Conservation (phyloP, 2,797 vertebrate species). For the Stomatorhinus walkeri region DNA sequence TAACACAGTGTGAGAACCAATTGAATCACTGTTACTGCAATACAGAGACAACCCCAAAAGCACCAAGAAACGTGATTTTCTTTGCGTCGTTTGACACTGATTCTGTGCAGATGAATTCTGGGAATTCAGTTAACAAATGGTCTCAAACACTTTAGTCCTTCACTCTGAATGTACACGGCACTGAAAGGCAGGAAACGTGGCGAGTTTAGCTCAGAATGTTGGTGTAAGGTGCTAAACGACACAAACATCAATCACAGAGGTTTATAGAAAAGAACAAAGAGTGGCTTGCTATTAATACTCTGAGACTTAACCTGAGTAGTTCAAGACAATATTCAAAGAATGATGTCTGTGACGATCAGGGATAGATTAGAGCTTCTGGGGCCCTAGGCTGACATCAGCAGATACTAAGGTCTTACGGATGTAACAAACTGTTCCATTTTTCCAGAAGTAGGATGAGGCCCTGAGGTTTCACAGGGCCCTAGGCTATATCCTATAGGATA, state of each 20-base stretch:
- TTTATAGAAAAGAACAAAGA: background rate
- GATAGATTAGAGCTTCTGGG: background rate
- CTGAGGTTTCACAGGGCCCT: background rate
- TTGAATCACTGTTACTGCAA: constrained; percentile 2
- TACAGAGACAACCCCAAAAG: background rate
- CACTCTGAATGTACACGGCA: background rate
- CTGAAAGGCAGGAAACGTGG: background rate
- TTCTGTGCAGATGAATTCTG: background rate
- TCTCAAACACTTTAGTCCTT: background rate
- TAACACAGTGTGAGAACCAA: background rate
- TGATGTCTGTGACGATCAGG: background rate
- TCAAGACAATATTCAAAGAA: background rate
- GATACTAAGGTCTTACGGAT: background rate
- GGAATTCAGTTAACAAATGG: background rate
- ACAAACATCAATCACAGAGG: background rate
- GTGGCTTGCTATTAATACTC: background rate
- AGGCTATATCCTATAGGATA: background rate
- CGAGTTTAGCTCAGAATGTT: background rate
- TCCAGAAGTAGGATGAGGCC: background rate
- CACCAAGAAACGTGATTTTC: background rate
- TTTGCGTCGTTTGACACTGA: background rate
- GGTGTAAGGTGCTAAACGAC: background rate
- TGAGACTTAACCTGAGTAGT: background rate
- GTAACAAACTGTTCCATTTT: background rate
- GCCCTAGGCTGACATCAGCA: background rate